phyloP scores from a whole-genome alignment of 2,888 invertebrate species.

The Leptarthrus brevirostris region DNA sequence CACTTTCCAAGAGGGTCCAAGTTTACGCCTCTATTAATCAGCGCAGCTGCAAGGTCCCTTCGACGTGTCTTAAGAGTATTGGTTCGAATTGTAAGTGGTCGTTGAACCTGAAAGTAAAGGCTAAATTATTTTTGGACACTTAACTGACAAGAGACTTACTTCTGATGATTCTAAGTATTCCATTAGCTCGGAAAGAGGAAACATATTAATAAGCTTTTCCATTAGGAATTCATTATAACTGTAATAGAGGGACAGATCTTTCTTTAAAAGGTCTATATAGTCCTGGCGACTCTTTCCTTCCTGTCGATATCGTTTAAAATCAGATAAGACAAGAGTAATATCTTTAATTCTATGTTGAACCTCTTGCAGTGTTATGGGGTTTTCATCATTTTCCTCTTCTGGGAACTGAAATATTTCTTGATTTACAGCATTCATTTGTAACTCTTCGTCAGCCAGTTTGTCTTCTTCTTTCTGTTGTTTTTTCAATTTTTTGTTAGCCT shows the following conservation, averaged over 20 bases:
- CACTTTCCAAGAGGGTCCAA: constrained; percentile 98
- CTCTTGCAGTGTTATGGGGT: constrained; percentile 80
- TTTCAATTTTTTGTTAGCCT: constrained; percentile 80
- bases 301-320: constrained; percentile 79
- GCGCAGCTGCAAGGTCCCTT: constrained; percentile 90
- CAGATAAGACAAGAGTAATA: constrained; percentile 80
- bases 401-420: constrained; percentile 85
- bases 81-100: constrained; percentile 95
- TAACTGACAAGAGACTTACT: constrained; percentile 65
- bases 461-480: constrained; percentile 78
- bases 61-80: constrained; percentile 94
- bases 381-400: constrained; percentile 77
- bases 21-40: constrained; percentile 97
- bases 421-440: constrained; percentile 82
- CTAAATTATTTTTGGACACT: neutral
- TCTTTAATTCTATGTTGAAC: constrained; percentile 92
- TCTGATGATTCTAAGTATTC: constrained; percentile 98
- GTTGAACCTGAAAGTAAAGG: constrained; percentile 68
- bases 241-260: constrained; percentile 93
- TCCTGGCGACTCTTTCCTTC: constrained; percentile 80
- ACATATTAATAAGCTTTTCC: constrained; percentile 90
- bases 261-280: constrained; percentile 81
- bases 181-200: constrained; percentile 85
- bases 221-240: constrained; percentile 97
- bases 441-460: constrained; percentile 81